Evolutionary conservation across 1,140 invertebrate genomes (phyloP), one percentile per base, ranked within the genome.

Genomic region (Euwallacea fornicatus): DNA sequence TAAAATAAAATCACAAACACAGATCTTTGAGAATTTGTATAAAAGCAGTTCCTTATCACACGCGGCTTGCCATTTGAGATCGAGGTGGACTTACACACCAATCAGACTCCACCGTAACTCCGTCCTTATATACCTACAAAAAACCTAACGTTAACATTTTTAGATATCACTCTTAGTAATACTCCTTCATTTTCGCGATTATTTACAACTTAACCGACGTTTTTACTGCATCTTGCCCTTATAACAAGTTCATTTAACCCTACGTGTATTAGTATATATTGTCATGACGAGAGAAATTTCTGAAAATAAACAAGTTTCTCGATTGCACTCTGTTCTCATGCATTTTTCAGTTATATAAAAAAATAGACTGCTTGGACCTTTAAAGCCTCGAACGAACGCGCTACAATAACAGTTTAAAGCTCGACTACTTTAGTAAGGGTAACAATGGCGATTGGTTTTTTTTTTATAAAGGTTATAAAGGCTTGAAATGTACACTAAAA

Each of bases 41-140:
- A 81, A 80, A 80, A 81, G 78, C 78, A 79, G 74, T 78, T 77
- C 78, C 21, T 79, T 81, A 81, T 81, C 79, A 81, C 80, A 74
- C 75, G 21, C 21, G 75, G 79, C 78, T 73, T 72, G 74, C 75
- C 59, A 66, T 64, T 63, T 69, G 65, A 73, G 66, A 73, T 65
- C 78, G 78, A 81, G 79, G 80, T 81, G 77, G 77, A 79, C 59
- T 42, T 54, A 15, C 68, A 47, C 13, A 11, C 13, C n/a, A 66
- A 46, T 44, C 47, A 9, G 54, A 56, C 62, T 69, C 62, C 63
- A 55, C 56, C 63, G 33, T 64, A 71, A 42, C 64, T 64, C 75
- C 66, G 75, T 76, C 74, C 74, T 73, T 77, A 79, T 72, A 42
- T 46, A 11, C 10, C 15, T 15, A 62, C 41, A 61, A 66, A 72